Base-by-base conservation (phyloP, 2,888 invertebrate species). In the Clitarchus hookeri region DNA sequence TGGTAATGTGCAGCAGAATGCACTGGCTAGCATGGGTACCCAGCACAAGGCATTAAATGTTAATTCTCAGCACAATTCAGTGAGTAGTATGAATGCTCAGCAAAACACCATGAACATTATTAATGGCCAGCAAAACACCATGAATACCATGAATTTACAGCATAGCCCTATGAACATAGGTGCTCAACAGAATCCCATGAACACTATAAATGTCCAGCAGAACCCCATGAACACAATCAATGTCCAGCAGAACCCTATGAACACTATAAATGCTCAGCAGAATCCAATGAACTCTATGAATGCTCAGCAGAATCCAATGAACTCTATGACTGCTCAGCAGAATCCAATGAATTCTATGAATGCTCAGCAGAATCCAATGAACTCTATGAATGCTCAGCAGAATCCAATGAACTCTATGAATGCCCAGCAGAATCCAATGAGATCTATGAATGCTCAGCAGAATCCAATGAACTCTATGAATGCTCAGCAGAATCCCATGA, bases 1-100 rank as follows among this genome's bases (percentile, higher is more conserved):
- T 83, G 44, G 36, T 23, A 65, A 23, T 9, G 65, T 65, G 8
- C 26, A 36, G 54, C 44, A 84, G 25, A 26, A 27, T 48, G 19
- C 27, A 11, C 80, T 83, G 26, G 54, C 53, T 77, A 65, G 23
- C 12, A 27, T 84, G 27, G 12, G 12, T 26, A 36, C 13, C 27
- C 54, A 25, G 23, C 84, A 27, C 27, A 27, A 65, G 11, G 6
- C 44, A n/a, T n/a, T 48, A 9, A 44, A 83, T 78, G 44, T 44
- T 23, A 82, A 82, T 82, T n/a, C 78, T 44, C 85, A 85, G 79
- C 85, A 85, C 44, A 86, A 77, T 84, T 77, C 36, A 86, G 78
- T 83, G 44, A 82, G 48, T 8, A 48, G 48, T 16, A 48, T 27
- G 27, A 79, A 79, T 79, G 11, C 48, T 79, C n/a, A 79, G 48